Evolutionary conservation across 2,113 vertebrate genomes (phyloP).

Genomic region (Perca schrenkii): DNA sequence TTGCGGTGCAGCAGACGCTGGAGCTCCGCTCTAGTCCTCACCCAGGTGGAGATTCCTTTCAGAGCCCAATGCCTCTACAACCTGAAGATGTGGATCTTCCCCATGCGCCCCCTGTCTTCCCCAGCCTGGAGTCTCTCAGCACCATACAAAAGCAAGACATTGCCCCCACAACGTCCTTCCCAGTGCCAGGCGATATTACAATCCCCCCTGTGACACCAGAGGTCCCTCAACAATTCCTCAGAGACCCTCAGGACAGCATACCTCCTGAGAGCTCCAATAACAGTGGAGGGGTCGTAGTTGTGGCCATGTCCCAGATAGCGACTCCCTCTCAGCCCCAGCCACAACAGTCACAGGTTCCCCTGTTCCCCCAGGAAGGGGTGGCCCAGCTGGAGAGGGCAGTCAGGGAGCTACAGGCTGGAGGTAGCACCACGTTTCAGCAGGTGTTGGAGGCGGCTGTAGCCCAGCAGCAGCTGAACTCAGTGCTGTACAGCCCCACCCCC

Average conservation of each 20-base stretch:
- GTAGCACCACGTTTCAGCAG: constrained; percentile 77
- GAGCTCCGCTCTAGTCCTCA: constrained; percentile 87
- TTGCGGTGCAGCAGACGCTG: constrained; percentile 89
- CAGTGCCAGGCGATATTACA: constrained; percentile 88
- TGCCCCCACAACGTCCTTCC: constrained; percentile 88
- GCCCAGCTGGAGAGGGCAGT: constrained; percentile 94
- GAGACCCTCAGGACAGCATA: constrained; percentile 88
- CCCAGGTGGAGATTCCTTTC: constrained; percentile 85
- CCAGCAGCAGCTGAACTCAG: constrained; percentile 85
- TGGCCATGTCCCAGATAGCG: constrained; percentile 81
- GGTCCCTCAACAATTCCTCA: constrained; percentile 89
- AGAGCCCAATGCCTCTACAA: constrained; percentile 90
- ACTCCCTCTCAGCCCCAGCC: constrained; percentile 87
- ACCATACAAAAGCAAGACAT: constrained; percentile 95
- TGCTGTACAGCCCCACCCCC: constrained; percentile 82
- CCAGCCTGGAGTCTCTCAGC: constrained; percentile 86
- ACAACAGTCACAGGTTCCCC: constrained; percentile 87
- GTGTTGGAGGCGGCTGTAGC: constrained; percentile 82
- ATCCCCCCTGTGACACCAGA: constrained; percentile 91
- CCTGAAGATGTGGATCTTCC: constrained; percentile 90
- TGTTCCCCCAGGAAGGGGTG: constrained; percentile 90
- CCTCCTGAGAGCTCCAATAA: constrained; percentile 85
- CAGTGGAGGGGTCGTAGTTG: constrained; percentile 75
- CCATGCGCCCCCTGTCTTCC: constrained; percentile 88
- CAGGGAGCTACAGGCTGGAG: constrained; percentile 90